These are phyloP conservation scores for Luscinia megarhynchos DNA, from an alignment of 2,797 vertebrate species.

Conservation along the genomic window DNA sequence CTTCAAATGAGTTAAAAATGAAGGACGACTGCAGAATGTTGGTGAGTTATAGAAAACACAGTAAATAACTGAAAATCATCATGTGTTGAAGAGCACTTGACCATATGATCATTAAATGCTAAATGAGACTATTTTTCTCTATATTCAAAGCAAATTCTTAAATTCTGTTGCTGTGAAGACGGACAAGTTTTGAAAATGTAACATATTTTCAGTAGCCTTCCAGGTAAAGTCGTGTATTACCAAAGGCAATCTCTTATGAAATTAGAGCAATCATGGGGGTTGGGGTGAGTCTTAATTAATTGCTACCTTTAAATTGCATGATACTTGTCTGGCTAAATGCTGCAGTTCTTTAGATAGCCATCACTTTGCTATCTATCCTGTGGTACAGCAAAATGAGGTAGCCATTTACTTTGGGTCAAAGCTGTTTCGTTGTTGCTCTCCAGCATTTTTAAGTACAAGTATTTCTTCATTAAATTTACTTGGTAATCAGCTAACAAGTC, in stretches of 20 bases:
- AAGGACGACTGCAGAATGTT: background rate
- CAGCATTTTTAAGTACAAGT: background rate
- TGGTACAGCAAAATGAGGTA: background rate
- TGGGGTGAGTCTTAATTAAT: background rate
- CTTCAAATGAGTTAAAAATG: background rate
- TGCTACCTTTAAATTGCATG: background rate
- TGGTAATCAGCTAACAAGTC: background rate
- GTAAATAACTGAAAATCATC: background rate
- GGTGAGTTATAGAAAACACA: background rate
- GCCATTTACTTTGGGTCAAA: background rate
- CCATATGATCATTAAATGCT: background rate
- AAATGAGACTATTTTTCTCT: background rate
- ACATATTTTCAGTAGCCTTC: background rate
- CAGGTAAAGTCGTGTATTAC: background rate
- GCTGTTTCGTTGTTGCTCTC: background rate
- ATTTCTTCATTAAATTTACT: background rate
- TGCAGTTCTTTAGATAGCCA: background rate
- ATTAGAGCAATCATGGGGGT: background rate
- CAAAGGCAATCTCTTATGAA: background rate
- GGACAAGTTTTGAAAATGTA: background rate
- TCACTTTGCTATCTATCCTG: background rate
- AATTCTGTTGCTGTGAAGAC: background rate
- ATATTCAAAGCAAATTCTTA: background rate
- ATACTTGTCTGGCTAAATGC: background rate
- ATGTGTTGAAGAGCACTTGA: background rate